phyloP scores from a whole-genome alignment of 35 echinoderm and acorn worm genomes.

The Stichopus chloronotus region DNA sequence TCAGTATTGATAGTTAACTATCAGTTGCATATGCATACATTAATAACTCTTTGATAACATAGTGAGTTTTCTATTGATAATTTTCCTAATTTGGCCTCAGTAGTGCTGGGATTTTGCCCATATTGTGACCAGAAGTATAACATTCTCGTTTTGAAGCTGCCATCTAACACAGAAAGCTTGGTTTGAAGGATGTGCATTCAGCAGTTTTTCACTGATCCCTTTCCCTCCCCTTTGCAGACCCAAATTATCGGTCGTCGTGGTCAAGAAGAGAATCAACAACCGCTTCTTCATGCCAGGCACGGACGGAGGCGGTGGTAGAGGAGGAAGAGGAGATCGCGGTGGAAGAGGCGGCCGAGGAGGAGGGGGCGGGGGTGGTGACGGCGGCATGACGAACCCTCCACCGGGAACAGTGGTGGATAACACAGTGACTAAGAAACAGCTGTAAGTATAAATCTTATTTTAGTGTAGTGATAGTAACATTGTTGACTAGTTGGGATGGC shows the following conservation, averaged over 20 bases:
- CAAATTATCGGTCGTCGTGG: slow-evolving; percentile 68
- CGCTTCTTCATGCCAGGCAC: slow-evolving; percentile 66
- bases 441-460: slow-evolving; percentile 63
- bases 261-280: slow-evolving; percentile 93
- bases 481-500: not conserved
- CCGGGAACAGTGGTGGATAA: slow-evolving; percentile 87
- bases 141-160: too few species aligned
- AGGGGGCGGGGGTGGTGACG: not conserved
- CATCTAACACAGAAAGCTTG: too few species aligned
- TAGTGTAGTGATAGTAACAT: not conserved
- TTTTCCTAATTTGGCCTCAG: too few species aligned
- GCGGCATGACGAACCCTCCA: slow-evolving; percentile 75
- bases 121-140: too few species aligned
- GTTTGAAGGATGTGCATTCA: too few species aligned
- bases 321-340: not conserved
- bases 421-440: slow-evolving; percentile 73
- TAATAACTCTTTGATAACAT: too few species aligned
- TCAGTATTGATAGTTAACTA: too few species aligned
- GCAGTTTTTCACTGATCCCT: too few species aligned
- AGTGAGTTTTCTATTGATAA: too few species aligned
- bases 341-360: slow-evolving; percentile 1
- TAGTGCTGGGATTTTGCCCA: too few species aligned
- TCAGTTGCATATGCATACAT: too few species aligned
- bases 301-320: not conserved
- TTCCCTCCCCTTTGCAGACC: slow-evolving; percentile 57